Evolutionary conservation across 2,888 invertebrate genomes (phyloP), one percentile per base, ranked within the genome.

Genomic region (Campoletis raptor): DNA sequence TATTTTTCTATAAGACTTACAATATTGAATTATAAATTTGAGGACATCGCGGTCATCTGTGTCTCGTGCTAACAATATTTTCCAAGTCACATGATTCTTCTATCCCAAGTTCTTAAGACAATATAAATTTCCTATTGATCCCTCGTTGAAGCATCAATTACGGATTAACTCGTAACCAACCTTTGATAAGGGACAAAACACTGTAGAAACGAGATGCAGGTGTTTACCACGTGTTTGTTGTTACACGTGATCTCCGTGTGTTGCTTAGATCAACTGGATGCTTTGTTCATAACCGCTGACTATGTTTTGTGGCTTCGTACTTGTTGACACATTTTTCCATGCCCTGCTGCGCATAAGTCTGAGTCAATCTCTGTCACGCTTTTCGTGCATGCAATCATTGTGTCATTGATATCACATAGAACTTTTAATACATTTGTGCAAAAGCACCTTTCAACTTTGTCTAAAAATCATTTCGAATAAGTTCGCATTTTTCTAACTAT

Each of bases 351-450:
- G 48, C 90, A 90, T 85, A 89, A 18, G 85, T 72, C 86, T 73
- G 48, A 78, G 70, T 85, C 61, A 86, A 81, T 78, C 78, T 82
- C 80, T 57, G 79, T 88, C 91, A 91, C 90, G 90, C 87, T 86
- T 54, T 57, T 42, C 74, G 52, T 48, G 87, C 89, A 89, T 90
- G 90, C 45, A 78, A 77, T 18, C 73, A 52, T 48, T 36, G 40
- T 12, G 36, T 54, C 74, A 42, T 15, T 36, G 21, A 24, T 74
- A 61, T 8, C 24, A 24, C 15, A 61, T 24, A 24, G 57, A 24
- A 42, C 7, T 40, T 24, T 18, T 48, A 3, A 15, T 36, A 48
- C 18, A 30, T 52, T 8, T 3, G 24, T 57, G 21, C 12, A n/a
- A 18, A 21, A 0, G 4, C 15, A 24, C 40, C 54, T 37, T 21